phyloP scores from a whole-genome alignment of 2,797 vertebrate genomes.

The Rhinichthys osculus region DNA sequence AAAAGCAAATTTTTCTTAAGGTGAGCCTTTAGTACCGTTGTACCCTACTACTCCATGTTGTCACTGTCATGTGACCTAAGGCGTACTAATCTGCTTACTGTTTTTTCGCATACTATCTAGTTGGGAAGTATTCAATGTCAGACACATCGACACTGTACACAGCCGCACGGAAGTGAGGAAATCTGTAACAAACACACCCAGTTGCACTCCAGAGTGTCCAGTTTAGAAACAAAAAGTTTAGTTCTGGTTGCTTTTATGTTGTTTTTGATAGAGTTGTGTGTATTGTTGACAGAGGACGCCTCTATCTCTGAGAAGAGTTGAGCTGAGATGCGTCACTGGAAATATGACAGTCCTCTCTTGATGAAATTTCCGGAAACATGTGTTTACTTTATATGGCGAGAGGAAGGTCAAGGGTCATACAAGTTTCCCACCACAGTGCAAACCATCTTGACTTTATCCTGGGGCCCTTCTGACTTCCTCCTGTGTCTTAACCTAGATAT shows the following conservation, averaged over 20 bases:
- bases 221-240: neutral
- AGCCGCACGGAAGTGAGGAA: neutral
- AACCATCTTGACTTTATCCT: conserved; percentile 16
- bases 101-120: neutral
- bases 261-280: neutral
- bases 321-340: neutral
- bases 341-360: conserved; percentile 45
- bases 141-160: neutral
- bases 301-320: neutral
- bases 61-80: too few species aligned
- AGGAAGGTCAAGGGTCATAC: conserved; percentile 77
- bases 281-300: neutral
- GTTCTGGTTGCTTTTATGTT: neutral
- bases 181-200: neutral
- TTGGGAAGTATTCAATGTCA: neutral
- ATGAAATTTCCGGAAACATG: conserved; percentile 75
- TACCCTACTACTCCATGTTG: too few species aligned
- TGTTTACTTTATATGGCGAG: conserved; percentile 77
- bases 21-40: too few species aligned
- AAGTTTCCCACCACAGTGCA: conserved; percentile 79
- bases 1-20: too few species aligned
- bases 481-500: conserved; percentile 1
- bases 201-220: neutral
- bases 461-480: neutral
- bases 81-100: neutral